A percentile compares a stretch with the other conserved stretches of the same genome.
These are phyloP conservation scores for Bergia sp. DNA, from an alignment of 92 coral and sea anemone genomes.

Conservation along the genomic window DNA sequence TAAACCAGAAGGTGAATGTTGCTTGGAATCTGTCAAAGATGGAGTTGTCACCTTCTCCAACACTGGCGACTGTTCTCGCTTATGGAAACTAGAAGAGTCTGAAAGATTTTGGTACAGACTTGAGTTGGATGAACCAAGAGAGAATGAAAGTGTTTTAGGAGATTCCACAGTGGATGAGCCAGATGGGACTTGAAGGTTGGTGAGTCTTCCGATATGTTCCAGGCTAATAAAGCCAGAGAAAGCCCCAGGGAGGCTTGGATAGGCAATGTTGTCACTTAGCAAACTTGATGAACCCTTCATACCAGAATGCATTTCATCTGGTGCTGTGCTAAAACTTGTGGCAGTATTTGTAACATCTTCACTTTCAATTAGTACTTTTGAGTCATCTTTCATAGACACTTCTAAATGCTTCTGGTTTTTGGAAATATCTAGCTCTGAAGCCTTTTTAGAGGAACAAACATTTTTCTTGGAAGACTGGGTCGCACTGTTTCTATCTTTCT, in stretches of 20 bases:
- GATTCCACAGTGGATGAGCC: not conserved
- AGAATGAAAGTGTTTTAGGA: not conserved
- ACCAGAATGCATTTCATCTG: conserved; percentile 11
- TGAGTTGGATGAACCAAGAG: conserved; percentile 33
- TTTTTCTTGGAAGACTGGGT: not conserved
- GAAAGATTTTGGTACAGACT: not conserved
- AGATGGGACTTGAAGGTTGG: conserved; percentile 10
- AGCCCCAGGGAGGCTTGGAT: conserved; percentile 47
- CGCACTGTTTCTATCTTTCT: not conserved
- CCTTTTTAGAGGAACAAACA: not conserved
- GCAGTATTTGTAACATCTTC: not conserved
- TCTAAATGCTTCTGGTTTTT: conserved; percentile 19
- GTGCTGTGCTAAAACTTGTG: not conserved
- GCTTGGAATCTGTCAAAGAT: not conserved
- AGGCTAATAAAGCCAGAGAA: conserved; percentile 45
- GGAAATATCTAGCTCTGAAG: not conserved
- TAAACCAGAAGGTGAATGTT: not conserved
- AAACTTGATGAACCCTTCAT: not conserved
- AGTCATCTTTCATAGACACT: conserved; percentile 9
- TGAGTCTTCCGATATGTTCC: conserved; percentile 4
- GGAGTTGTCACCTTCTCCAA: not conserved
- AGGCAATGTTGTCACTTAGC: not conserved
- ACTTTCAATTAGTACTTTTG: not conserved
- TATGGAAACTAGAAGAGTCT: not conserved
- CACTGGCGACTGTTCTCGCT: not conserved